Conservation (phyloP, 2,113 vertebrate species). For the Varanus salvator region DNA sequence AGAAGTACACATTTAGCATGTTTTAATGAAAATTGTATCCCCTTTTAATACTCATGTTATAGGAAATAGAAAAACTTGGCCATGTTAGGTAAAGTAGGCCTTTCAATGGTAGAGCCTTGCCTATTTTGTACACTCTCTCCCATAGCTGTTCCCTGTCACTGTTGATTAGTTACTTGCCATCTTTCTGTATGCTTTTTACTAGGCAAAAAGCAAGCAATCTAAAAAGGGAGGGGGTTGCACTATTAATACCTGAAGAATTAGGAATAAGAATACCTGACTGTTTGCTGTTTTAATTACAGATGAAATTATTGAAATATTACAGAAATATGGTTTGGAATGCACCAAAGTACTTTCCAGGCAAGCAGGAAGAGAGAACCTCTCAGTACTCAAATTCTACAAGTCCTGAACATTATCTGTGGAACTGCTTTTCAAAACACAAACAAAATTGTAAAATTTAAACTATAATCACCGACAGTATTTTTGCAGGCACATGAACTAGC, state of each 20-base stretch:
- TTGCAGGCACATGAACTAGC: neutral
- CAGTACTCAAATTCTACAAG: conserved; percentile 83
- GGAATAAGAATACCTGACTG: too few species aligned
- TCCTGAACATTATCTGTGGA: neutral
- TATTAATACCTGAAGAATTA: neutral
- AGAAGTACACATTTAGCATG: neutral
- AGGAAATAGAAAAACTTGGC: neutral
- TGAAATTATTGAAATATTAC: conserved; percentile 85
- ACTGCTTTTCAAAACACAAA: neutral
- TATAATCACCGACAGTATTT: neutral
- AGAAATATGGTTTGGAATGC: conserved; percentile 79
- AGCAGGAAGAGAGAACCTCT: conserved; percentile 86
- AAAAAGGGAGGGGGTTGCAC: neutral
- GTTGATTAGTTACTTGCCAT: neutral
- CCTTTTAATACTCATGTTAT: neutral
- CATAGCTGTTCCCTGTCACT: neutral
- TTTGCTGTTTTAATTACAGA: conserved; percentile 74
- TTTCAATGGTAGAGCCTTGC: neutral
- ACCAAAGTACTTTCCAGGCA: conserved; percentile 78
- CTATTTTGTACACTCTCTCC: neutral
- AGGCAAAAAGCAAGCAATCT: neutral
- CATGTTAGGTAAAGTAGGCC: neutral
- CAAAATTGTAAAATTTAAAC: neutral
- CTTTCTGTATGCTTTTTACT: neutral
- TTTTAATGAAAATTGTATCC: too few species aligned